Conservation (phyloP, 2,888 invertebrate genomes). For the Hemicrepidius hirtus region DNA sequence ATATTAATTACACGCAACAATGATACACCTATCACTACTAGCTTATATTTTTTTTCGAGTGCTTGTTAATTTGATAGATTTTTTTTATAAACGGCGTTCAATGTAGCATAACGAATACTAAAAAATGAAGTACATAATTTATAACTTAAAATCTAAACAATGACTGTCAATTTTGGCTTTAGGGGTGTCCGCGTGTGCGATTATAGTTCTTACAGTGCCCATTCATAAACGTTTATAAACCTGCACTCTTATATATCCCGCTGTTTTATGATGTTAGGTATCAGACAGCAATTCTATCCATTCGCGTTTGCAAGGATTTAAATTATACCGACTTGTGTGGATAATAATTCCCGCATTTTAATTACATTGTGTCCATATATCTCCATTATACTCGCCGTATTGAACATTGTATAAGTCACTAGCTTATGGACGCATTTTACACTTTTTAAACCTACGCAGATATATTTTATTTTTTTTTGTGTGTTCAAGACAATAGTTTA, state of each 20-base stretch:
- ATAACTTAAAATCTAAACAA: conserved; percentile 7
- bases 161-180: conserved; percentile 7
- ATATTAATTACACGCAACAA: too few species aligned
- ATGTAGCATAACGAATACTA: conserved; percentile 3
- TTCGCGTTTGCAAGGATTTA: conserved; percentile 43
- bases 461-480: too few species aligned
- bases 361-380: conserved; percentile 61
- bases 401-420: conserved; percentile 59
- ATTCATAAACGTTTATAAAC: conserved; percentile 16
- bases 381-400: conserved; percentile 60
- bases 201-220: background rate
- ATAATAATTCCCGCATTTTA: conserved; percentile 64
- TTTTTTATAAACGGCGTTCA: background rate
- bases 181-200: background rate
- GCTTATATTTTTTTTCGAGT: background rate
- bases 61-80: conserved; percentile 1
- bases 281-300: conserved; percentile 45
- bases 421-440: conserved; percentile 15
- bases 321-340: conserved; percentile 62
- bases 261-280: conserved; percentile 53
- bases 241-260: conserved; percentile 44
- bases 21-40: too few species aligned
- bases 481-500: background rate
- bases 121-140: conserved; percentile 3
- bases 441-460: conserved; percentile 11